Evolutionary conservation across 2,113 vertebrate genomes (phyloP), one percentile per base, ranked within the genome.

Genomic region (Nyctibius bracteatus): DNA sequence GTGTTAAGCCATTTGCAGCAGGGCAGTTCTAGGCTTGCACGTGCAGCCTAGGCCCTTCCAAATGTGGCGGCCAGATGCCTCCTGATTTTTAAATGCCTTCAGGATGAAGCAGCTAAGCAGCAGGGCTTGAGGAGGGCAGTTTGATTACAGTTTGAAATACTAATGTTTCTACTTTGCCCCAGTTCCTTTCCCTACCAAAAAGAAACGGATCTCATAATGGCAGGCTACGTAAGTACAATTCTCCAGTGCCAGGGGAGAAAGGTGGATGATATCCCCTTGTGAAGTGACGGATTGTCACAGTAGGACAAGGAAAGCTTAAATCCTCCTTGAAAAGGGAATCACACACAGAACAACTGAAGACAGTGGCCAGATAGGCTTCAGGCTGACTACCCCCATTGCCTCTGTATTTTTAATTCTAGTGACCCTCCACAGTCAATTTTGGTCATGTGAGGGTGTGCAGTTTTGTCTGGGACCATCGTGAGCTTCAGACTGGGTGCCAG

Each of bases 401-500:
- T 82, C 17, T 30, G 25, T 49, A 17, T 81, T 78, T 90, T 90
- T 39, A 71, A 17, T 55, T 72, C 18, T 39, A 23, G n/a, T n/a
- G n/a, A 49, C n/a, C 4, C 31, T 85, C 28, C 0, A 0, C 52
- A 41, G 37, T 46, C 27, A 37, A 1, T 31, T 55, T 62, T n/a
- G 52, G 33, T 15, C 41, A 10, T 13, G n/a, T 17, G 20, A 58
- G n/a, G 1, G 5, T 28, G 22, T 31, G 27, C 9, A 27, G 55
- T 49, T 73, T 44, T 2, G 2, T 35, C 33, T 16, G 8, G 46
- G 44, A 13, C 41, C 27, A 37, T 41, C 33, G 61, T 10, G 59
- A 49, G 9, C 22, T n/a, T 39, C 41, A 2, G 49, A 21, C 20
- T n/a, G 62, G 20, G 15, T 55, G 31, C 33, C 14, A 17, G 52